Conservation (phyloP, 37 sponge, comb jelly and placozoan genomes). For the Beroe forskalii region DNA sequence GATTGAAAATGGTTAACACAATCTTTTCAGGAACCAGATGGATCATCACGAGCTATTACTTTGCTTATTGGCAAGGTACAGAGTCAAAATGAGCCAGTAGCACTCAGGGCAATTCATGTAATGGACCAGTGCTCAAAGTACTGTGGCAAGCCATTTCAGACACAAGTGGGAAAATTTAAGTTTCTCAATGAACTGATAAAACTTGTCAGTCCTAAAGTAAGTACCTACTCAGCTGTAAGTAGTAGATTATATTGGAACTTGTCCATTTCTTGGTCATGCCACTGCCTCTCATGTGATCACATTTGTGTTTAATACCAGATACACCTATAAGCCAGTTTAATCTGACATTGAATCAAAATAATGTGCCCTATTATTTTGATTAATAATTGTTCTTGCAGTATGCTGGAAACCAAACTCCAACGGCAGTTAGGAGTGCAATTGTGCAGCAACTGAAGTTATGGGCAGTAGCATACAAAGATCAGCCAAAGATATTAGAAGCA, state of each 20-base stretch:
- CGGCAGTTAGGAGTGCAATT: slow-evolving; percentile 73
- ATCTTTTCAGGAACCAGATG: slow-evolving; percentile 52
- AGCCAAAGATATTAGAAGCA: slow-evolving; percentile 88
- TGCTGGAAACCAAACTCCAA: slow-evolving; percentile 72
- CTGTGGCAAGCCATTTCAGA: slow-evolving; percentile 93
- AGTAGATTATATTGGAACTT: too few relatives aligned
- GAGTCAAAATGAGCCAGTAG: slow-evolving; percentile 65
- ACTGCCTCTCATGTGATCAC: too few relatives aligned
- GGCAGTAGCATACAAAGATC: slow-evolving; percentile 78
- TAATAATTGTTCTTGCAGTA: slow-evolving; percentile 72
- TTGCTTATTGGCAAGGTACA: slow-evolving; percentile 43
- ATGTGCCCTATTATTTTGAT: not conserved
- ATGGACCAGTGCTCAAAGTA: slow-evolving; percentile 94
- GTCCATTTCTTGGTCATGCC: too few relatives aligned
- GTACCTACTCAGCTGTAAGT: too few relatives aligned
- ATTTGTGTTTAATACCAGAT: too few relatives aligned
- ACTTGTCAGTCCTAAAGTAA: slow-evolving; percentile 92
- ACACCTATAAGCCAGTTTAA: too few relatives aligned
- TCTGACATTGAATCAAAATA: not conserved
- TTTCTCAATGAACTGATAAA: slow-evolving; percentile 95
- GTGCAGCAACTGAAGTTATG: slow-evolving; percentile 78
- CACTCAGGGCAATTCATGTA: slow-evolving; percentile 69
- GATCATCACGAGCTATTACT: slow-evolving; percentile 48
- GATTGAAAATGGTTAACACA: too few relatives aligned
- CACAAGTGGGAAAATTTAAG: slow-evolving; percentile 93